Percentiles rank a stretch among this genome's conserved stretches.
Conservation (phyloP, 1,140 invertebrate genomes). For the Pogonus chalceus region DNA sequence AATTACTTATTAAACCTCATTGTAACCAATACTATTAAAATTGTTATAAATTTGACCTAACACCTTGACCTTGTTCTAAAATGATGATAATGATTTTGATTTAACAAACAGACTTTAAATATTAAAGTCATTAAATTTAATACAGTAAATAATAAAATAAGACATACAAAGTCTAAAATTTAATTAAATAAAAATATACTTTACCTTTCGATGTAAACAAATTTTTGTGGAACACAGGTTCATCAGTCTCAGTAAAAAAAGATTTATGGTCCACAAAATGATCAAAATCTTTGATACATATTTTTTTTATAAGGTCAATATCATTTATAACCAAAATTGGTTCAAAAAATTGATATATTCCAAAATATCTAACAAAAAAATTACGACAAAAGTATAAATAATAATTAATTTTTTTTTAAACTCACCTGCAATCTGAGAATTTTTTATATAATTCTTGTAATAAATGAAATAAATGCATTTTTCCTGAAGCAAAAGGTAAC, state of each 20-base stretch:
- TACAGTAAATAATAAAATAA: no score
- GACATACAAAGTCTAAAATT: no score
- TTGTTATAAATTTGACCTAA: no score
- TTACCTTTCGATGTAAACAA: constrained; percentile 41
- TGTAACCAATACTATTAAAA: no score
- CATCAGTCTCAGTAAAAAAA: constrained; percentile 14
- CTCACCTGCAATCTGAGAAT: background rate
- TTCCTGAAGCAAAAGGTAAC: background rate
- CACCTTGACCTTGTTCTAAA: no score
- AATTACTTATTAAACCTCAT: no score
- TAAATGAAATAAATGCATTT: background rate
- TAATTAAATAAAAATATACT: no score
- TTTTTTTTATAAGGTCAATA: constrained; percentile 21
- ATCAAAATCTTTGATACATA: constrained; percentile 25
- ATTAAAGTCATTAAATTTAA: no score
- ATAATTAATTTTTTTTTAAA: background rate
- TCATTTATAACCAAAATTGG: constrained; percentile 28
- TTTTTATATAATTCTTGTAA: background rate
- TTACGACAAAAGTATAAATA: no score
- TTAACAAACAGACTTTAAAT: no score
- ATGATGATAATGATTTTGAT: no score
- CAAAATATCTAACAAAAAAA: constrained; percentile 33
- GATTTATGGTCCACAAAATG: constrained; percentile 24
- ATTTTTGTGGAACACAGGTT: constrained; percentile 29
- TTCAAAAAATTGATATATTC: constrained; percentile 36